A percentile compares a stretch with the other conserved stretches of the same genome.
Conservation (phyloP, 2,113 vertebrate species). For the Podarcis cretensis region DNA sequence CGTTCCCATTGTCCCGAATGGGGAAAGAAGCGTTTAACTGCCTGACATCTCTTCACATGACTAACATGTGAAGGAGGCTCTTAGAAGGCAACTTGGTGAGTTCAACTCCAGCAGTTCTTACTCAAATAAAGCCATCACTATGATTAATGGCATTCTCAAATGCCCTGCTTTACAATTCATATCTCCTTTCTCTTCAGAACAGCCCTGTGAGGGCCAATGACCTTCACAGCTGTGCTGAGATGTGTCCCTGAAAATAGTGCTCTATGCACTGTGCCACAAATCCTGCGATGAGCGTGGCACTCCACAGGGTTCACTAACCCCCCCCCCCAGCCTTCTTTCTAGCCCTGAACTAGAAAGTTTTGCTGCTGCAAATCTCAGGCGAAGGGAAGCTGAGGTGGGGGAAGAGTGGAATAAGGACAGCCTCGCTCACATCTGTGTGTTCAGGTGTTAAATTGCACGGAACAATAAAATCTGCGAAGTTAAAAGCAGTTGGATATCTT, state of each 20-base stretch:
- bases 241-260: background rate
- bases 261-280: background rate
- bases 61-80: background rate
- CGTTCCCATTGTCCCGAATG: too few relatives aligned
- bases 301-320: background rate
- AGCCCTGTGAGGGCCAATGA: background rate
- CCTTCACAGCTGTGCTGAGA: background rate
- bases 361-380: slow-evolving; percentile 60
- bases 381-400: background rate
- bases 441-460: slow-evolving; percentile 26
- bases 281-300: background rate
- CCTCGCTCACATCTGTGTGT: slow-evolving; percentile 61
- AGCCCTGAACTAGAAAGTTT: slow-evolving; percentile 58
- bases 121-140: slow-evolving; percentile 44
- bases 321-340: background rate
- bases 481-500: slow-evolving; percentile 61
- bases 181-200: background rate
- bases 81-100: background rate
- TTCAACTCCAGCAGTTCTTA: slow-evolving; percentile 52
- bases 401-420: background rate
- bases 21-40: too few relatives aligned
- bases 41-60: background rate
- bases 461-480: slow-evolving; percentile 23
- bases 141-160: slow-evolving; percentile 57
- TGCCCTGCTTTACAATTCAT: background rate